Evolutionary conservation across 2,888 invertebrate genomes (phyloP), one percentile per base, ranked within the genome.

Genomic region (Drosophila pegasa): DNA sequence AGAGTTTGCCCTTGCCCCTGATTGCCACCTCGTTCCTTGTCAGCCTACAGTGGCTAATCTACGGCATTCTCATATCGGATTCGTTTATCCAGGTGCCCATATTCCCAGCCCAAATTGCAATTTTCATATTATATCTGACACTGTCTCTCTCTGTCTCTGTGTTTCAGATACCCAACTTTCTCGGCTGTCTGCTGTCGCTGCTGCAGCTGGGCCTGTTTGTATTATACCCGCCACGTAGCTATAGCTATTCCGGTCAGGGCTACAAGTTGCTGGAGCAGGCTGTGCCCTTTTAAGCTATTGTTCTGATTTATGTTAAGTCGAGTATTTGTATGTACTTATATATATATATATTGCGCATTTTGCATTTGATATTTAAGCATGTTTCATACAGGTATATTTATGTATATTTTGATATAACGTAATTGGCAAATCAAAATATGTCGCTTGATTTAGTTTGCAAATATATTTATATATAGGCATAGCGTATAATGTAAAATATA

Each of bases 1-100:
- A 97, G 86, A 96, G 95, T 90, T 93, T 98, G 83, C 98, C 98
- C 29, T 96, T 97, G 90, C 96, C 97, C 5, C 94, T 98, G 88
- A 98, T 98, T 90, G 92, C 96, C 41, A 95, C 96, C 90, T 96
- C 96, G 37, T 96, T 98, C 90, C 92, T 97, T 55, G 96, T 97
- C 7, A 96, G 96, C 9, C 92, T 94, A 25, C 95, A 97, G 80
- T 98, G 98, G 98, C 94, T 95, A 74, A 90, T 95, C 2, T 98
- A 98, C 93, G 98, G 98, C 31, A 91, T 94, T 54, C 92, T 98
- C 48, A 94, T 96, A 74, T 93, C 95, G 54, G 98, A 98, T 92
- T 91, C 93, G 45, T 98, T 96, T 93, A 94, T 98, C 84, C 94
- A 95, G 93, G 97, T 97, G 92, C 59, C 37, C 50, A 27, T 1